Evolutionary conservation across 1,140 invertebrate species (phyloP).

Genomic region (Brachionus plicatilis): DNA sequence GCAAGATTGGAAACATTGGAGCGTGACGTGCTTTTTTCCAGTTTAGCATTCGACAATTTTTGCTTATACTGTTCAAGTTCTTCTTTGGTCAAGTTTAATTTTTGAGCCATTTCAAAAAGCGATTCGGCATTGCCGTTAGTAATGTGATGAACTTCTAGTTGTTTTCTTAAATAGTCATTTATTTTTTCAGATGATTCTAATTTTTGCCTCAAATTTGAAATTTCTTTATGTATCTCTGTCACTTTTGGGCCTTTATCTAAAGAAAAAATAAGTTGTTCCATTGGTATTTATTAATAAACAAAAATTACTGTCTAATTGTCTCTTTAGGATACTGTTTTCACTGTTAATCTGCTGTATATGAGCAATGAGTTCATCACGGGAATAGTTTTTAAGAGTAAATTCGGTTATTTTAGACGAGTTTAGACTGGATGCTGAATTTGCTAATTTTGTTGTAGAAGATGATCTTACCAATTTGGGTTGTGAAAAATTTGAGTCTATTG

Average conservation of each 20-base stretch:
- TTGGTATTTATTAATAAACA: background rate
- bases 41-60: background rate
- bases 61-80: conserved; percentile 5
- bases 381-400: conserved; percentile 17
- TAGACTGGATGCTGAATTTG: background rate
- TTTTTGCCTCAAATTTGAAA: conserved; percentile 5
- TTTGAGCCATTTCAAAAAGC: conserved; percentile 23
- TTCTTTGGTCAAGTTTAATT: conserved; percentile 23
- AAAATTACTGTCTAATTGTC: conserved; percentile 12
- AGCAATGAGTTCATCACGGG: background rate
- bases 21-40: background rate
- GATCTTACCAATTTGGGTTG: background rate
- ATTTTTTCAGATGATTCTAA: background rate
- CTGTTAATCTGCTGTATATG: background rate
- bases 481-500: background rate
- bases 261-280: background rate
- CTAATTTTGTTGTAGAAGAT: background rate
- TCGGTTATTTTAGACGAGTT: background rate
- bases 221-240: conserved; percentile 13
- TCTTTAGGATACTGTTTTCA: conserved; percentile 3
- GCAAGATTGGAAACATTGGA: background rate
- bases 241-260: conserved; percentile 12
- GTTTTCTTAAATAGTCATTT: conserved; percentile 16
- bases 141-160: background rate
- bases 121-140: background rate